Percentiles rank a stretch among this genome's conserved stretches.
These are phyloP conservation scores for Himalopsyche tibetana DNA, from an alignment of 2,888 invertebrate genomes.

Conservation along the genomic window DNA sequence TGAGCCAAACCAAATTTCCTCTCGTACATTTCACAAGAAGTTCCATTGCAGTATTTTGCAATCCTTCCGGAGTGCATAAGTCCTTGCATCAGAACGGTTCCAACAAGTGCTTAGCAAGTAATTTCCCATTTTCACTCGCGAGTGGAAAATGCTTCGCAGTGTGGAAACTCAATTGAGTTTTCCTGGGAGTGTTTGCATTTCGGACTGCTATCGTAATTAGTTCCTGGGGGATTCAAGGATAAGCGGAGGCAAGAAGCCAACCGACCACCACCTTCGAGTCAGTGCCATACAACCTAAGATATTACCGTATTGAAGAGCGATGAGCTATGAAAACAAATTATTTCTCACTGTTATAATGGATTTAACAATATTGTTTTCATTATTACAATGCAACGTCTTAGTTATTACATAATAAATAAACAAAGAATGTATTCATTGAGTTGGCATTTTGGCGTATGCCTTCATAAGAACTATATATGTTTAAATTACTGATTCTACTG, in stretches of 20 bases:
- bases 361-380: no score
- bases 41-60: not conserved
- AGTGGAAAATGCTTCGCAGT: conserved; percentile 15
- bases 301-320: no score
- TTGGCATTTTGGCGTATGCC: no score
- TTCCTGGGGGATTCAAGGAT: conserved; percentile 32
- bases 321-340: no score
- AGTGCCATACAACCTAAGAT: no score
- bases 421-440: no score
- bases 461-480: no score
- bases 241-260: conserved; percentile 24
- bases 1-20: no score
- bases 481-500: no score
- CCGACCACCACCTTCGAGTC: not conserved
- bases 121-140: conserved; percentile 31
- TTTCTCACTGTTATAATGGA: no score
- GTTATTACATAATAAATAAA: no score
- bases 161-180: conserved; percentile 42
- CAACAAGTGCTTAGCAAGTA: conserved; percentile 40
- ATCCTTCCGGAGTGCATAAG: not conserved
- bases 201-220: conserved; percentile 52
- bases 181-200: conserved; percentile 47
- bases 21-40: not conserved
- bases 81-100: not conserved
- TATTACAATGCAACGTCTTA: no score